phyloP scores from a whole-genome alignment of 2,888 invertebrate genomes.

The Bhutanitis thaidina region DNA sequence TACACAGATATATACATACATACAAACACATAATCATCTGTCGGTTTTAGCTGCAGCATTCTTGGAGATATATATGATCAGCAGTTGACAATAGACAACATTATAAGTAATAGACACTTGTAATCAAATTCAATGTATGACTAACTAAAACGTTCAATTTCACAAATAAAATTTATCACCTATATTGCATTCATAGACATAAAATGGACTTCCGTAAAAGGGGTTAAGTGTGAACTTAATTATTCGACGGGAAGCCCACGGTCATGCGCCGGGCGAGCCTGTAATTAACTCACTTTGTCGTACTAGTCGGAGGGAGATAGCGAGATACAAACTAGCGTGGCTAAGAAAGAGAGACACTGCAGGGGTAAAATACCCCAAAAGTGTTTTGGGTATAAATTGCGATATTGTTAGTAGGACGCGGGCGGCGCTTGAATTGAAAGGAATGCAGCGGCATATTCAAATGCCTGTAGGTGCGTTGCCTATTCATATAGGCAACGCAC shows the following conservation, averaged over 20 bases:
- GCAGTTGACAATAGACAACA: too few species aligned
- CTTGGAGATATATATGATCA: too few species aligned
- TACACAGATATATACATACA: too few species aligned
- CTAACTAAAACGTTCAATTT: too few species aligned
- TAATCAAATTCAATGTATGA: too few species aligned
- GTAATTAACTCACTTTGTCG: constrained; percentile 17
- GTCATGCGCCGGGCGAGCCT: constrained; percentile 19
- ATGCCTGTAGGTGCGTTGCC: background rate
- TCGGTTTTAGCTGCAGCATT: too few species aligned
- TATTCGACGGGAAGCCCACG: constrained; percentile 19
- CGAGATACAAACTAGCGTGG: background rate
- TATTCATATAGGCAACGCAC: too few species aligned
- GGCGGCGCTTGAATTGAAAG: background rate
- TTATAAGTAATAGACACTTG: too few species aligned
- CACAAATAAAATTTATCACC: background rate
- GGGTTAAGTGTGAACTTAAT: constrained; percentile 33
- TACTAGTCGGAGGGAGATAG: background rate
- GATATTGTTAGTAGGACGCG: constrained; percentile 7
- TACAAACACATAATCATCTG: too few species aligned
- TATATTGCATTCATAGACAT: constrained; percentile 4
- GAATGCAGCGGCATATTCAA: background rate
- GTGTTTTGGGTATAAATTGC: constrained; percentile 14
- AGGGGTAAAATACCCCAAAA: constrained; percentile 1
- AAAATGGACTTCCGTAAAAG: constrained; percentile 18
- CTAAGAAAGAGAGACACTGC: background rate